Percentiles rank a stretch among this genome's conserved stretches.
Evolutionary conservation across 1,140 invertebrate genomes (phyloP).

Genomic region (Drosophila nasuta): DNA sequence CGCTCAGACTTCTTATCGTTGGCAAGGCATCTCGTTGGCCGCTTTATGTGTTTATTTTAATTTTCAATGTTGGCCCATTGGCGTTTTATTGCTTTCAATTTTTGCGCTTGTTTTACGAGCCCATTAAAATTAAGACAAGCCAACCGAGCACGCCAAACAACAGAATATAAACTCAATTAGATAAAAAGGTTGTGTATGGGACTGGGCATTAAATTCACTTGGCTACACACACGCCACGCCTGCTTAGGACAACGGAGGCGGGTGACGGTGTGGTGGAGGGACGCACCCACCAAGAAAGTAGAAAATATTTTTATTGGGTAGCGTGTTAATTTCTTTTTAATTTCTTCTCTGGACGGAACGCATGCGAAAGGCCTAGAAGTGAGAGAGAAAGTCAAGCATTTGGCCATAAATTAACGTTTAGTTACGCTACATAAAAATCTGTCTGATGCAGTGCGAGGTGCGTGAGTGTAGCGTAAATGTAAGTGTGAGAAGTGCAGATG

Average conservation of each 20-base stretch:
- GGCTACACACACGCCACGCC: slow-evolving; percentile 56
- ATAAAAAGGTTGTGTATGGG: slow-evolving; percentile 43
- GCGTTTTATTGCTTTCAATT: slow-evolving; percentile 73
- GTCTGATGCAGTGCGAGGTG: slow-evolving; percentile 33
- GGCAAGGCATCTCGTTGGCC: slow-evolving; percentile 33
- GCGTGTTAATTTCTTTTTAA: slow-evolving; percentile 82
- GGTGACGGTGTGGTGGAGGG: too few relatives aligned
- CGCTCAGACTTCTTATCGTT: slow-evolving; percentile 60
- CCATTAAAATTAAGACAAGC: slow-evolving; percentile 75
- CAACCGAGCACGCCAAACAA: slow-evolving; percentile 32
- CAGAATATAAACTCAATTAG: slow-evolving; percentile 72
- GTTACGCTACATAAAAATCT: slow-evolving; percentile 80
- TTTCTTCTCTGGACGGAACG: slow-evolving; percentile 50
- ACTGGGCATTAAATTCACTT: slow-evolving; percentile 67
- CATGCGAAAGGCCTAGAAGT: slow-evolving; percentile 34
- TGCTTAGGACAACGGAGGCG: background rate
- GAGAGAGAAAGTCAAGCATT: slow-evolving; percentile 48
- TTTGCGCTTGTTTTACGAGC: slow-evolving; percentile 79
- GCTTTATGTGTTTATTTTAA: slow-evolving; percentile 79
- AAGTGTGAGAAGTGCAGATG: slow-evolving; percentile 17
- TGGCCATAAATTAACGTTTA: slow-evolving; percentile 77
- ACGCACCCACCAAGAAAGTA: slow-evolving; percentile 42
- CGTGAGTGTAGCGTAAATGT: too few relatives aligned
- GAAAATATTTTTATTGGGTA: slow-evolving; percentile 39
- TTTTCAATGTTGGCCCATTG: slow-evolving; percentile 66